Conservation (phyloP, 2,113 vertebrate genomes). For the Apteryx mantelli region DNA sequence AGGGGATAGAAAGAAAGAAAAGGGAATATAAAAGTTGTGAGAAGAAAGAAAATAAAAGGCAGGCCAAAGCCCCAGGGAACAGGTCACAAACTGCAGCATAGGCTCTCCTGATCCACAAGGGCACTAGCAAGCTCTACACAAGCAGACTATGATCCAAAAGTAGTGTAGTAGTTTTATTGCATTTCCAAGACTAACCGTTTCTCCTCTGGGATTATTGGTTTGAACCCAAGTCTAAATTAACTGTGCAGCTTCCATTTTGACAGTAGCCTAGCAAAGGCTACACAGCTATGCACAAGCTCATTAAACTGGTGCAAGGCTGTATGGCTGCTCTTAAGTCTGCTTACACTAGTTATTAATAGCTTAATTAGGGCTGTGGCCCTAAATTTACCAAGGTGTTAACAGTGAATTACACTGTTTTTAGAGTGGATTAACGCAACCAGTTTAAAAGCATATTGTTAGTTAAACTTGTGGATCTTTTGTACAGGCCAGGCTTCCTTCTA, state of each 20-base stretch:
- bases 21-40: background rate
- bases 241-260: background rate
- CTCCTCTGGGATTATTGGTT: background rate
- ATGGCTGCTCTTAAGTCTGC: background rate
- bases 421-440: background rate
- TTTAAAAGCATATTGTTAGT: background rate
- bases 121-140: fast-evolving
- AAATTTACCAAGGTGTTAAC: background rate
- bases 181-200: background rate
- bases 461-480: background rate
- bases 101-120: background rate
- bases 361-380: too few species aligned
- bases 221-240: background rate
- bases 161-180: fast-evolving
- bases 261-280: background rate
- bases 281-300: fast-evolving
- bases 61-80: background rate
- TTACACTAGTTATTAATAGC: too few species aligned
- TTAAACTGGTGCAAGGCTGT: background rate
- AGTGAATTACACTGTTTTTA: background rate
- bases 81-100: fast-evolving
- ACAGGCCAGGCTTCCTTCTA: background rate
- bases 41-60: background rate
- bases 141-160: fast-evolving
- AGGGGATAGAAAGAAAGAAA: background rate